phyloP scores from a whole-genome alignment of 30 jellyfish, hydroid and myxozoan species.

The Nemopilema nomurai region DNA sequence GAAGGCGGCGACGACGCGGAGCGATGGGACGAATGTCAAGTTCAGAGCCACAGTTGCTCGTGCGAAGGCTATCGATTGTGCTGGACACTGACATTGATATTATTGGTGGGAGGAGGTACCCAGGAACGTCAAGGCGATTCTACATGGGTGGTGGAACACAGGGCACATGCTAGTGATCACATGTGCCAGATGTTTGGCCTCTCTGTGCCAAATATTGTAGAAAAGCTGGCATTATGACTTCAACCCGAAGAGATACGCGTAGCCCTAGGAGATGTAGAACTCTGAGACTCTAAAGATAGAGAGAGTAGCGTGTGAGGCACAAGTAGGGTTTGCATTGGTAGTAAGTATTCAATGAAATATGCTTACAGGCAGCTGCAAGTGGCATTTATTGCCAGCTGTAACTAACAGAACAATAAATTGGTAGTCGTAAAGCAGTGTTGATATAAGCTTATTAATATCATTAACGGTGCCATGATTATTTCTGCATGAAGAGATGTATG shows the following conservation, averaged over 20 bases:
- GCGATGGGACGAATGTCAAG: constrained; percentile 73
- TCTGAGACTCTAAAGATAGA: not conserved
- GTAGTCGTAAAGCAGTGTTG: not conserved
- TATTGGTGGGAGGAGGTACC: constrained; percentile 63
- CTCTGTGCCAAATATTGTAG: not conserved
- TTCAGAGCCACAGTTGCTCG: constrained; percentile 76
- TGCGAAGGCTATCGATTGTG: constrained; percentile 65
- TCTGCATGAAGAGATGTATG: too few species aligned
- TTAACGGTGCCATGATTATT: too few species aligned
- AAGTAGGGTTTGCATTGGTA: not conserved
- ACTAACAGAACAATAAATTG: not conserved
- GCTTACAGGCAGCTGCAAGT: too few species aligned
- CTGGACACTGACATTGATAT: constrained; percentile 73
- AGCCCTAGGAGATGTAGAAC: too few species aligned
- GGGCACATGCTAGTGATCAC: constrained; percentile 45
- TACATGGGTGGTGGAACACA: constrained; percentile 68
- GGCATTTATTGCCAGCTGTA: not conserved
- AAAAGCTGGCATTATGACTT: not conserved
- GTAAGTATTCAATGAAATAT: too few species aligned
- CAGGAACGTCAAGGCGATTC: constrained; percentile 61
- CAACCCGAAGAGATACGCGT: not conserved
- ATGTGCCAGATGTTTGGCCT: not conserved
- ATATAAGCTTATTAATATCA: too few species aligned
- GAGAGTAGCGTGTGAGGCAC: not conserved
- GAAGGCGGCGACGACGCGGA: constrained; percentile 61